phyloP scores from a whole-genome alignment of 1,140 invertebrate genomes.

The Bicyclus anynana region DNA sequence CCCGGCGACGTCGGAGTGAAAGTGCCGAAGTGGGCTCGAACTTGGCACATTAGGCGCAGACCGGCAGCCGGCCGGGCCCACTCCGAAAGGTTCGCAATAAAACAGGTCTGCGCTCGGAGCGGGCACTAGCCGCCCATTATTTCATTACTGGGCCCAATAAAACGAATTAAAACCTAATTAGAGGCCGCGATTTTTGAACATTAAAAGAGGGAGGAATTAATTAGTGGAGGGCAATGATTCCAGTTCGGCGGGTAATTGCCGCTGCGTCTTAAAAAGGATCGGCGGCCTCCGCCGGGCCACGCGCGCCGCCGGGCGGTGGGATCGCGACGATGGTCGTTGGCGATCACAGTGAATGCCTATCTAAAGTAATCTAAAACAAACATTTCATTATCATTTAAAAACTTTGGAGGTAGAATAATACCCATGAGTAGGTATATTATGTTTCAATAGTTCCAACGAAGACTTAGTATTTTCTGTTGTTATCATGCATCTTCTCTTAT shows the following conservation, averaged over 20 bases:
- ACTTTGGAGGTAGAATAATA: no score
- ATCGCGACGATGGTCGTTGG: no score
- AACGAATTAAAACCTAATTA: constrained; percentile 77
- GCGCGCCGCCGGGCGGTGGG: no score
- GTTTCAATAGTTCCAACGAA: no score
- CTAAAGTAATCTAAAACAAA: no score
- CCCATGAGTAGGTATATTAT: no score
- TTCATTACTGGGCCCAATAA: constrained; percentile 66
- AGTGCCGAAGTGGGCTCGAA: constrained; percentile 22
- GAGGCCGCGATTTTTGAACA: constrained; percentile 73
- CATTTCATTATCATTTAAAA: no score
- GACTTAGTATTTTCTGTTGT: no score
- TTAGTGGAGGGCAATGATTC: constrained; percentile 71
- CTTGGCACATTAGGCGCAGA: constrained; percentile 22
- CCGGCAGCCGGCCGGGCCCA: constrained; percentile 25
- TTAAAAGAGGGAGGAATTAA: constrained; percentile 75
- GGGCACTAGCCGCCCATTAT: constrained; percentile 42
- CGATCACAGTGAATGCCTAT: no score
- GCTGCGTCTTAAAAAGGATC: constrained; percentile 57
- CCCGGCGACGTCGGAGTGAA: constrained; percentile 1
- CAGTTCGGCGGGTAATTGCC: constrained; percentile 64
- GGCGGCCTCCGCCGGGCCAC: constrained; percentile 11
- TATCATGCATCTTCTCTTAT: no score
- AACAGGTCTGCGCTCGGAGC: constrained; percentile 40
- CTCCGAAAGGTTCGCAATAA: constrained; percentile 50